Percentiles rank a stretch among this genome's conserved stretches.
Conservation (phyloP, 2,888 invertebrate species). For the Philereme transversata region DNA sequence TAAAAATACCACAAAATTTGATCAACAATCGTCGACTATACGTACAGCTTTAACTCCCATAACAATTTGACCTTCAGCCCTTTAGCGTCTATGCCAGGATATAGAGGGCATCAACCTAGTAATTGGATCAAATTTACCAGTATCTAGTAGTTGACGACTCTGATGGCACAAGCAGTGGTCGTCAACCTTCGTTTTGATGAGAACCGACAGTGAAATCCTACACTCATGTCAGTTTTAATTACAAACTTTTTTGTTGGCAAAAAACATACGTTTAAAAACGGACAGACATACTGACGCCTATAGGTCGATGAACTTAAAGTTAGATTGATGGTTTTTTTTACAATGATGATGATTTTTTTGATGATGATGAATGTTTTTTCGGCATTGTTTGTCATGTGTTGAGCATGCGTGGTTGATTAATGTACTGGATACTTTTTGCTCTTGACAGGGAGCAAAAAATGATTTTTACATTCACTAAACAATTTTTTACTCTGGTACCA, state of each 20-base stretch:
- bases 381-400: constrained; percentile 19
- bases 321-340: constrained; percentile 32
- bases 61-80: constrained; percentile 11
- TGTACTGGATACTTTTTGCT: constrained; percentile 10
- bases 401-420: constrained; percentile 18
- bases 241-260: constrained; percentile 45
- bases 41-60: neutral
- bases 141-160: neutral
- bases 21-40: neutral
- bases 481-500: constrained; percentile 12
- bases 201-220: constrained; percentile 41
- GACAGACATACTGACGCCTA: constrained; percentile 49
- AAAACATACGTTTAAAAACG: constrained; percentile 39
- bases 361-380: constrained; percentile 25
- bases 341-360: constrained; percentile 31
- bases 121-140: constrained; percentile 45
- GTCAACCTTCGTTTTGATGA: constrained; percentile 43
- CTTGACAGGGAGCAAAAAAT: constrained; percentile 3
- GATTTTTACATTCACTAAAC: constrained; percentile 3
- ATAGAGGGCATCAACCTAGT: constrained; percentile 51
- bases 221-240: constrained; percentile 50
- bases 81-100: constrained; percentile 38
- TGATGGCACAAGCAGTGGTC: constrained; percentile 35
- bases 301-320: constrained; percentile 39
- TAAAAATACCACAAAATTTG: too few relatives aligned